Evolutionary conservation across 2,113 vertebrate genomes (phyloP).

Genomic region (Erpornis zantholeuca): DNA sequence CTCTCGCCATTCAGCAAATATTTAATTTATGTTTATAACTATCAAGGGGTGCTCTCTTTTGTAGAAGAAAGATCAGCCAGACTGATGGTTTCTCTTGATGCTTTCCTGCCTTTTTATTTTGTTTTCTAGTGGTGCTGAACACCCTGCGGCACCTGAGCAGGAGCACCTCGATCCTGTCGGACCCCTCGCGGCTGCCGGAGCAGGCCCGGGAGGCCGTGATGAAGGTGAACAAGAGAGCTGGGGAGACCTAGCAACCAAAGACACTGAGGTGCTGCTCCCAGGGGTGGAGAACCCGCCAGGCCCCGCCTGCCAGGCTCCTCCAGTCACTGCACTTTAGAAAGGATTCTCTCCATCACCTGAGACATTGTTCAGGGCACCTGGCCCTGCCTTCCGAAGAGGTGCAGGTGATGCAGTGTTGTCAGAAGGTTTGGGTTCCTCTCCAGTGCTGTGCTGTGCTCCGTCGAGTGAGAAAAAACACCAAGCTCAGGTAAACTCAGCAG

Average conservation of each 20-base stretch:
- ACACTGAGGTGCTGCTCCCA: not conserved
- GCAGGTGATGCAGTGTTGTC: not conserved
- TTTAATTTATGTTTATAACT: not conserved
- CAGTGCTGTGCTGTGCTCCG: constrained; percentile 20
- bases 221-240: constrained; percentile 36
- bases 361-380: not conserved
- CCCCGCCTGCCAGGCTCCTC: constrained; percentile 6
- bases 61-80: not conserved
- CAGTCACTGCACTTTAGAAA: constrained; percentile 43
- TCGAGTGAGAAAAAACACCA: constrained; percentile 11
- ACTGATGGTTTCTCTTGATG: not conserved
- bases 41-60: not conserved
- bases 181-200: constrained; percentile 83
- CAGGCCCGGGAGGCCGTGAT: constrained; percentile 82
- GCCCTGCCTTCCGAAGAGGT: not conserved
- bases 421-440: not conserved
- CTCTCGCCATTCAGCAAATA: not conserved
- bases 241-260: constrained; percentile 70
- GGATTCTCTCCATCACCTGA: not conserved
- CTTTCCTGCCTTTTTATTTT: not conserved
- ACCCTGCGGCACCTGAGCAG: constrained; percentile 88
- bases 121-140: constrained; percentile 81
- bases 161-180: constrained; percentile 86
- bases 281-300: not conserved
- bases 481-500: constrained; percentile 73